A percentile compares a stretch with the other conserved stretches of the same genome.
Evolutionary conservation across 2,888 invertebrate genomes (phyloP).

Genomic region (Augochlorella aurata): DNA sequence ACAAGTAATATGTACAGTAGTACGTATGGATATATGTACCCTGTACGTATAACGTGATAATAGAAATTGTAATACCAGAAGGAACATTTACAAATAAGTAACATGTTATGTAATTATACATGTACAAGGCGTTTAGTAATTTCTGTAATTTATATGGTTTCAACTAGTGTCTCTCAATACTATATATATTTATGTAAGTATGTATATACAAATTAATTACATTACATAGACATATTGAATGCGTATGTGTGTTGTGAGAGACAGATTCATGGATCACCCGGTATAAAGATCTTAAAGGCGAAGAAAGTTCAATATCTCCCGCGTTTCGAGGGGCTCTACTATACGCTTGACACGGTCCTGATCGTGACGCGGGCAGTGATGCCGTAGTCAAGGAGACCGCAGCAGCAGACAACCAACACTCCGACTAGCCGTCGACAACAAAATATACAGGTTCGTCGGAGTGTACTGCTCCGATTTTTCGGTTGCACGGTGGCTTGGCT

Average conservation of each 20-base stretch:
- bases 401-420: constrained; percentile 80
- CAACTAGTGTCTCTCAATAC: not conserved
- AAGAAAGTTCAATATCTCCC: not conserved
- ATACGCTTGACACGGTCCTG: constrained; percentile 48
- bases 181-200: not conserved
- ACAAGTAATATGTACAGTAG: not conserved
- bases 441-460: constrained; percentile 70
- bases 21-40: too few relatives aligned
- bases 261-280: not conserved
- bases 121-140: not conserved
- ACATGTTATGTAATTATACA: not conserved
- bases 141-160: not conserved
- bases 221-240: too few relatives aligned
- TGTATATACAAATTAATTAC: not conserved
- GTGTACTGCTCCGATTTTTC: constrained; percentile 67
- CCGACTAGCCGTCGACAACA: constrained; percentile 74
- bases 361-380: constrained; percentile 77
- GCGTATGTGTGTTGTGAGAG: too few relatives aligned
- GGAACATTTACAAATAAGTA: not conserved
- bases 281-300: not conserved
- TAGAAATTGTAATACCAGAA: not conserved
- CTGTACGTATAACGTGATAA: not conserved
- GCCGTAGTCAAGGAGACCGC: constrained; percentile 82
- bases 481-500: constrained; percentile 59
- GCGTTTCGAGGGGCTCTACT: not conserved